Evolutionary conservation across 2,113 vertebrate species (phyloP).

Genomic region (Lepus timidus): DNA sequence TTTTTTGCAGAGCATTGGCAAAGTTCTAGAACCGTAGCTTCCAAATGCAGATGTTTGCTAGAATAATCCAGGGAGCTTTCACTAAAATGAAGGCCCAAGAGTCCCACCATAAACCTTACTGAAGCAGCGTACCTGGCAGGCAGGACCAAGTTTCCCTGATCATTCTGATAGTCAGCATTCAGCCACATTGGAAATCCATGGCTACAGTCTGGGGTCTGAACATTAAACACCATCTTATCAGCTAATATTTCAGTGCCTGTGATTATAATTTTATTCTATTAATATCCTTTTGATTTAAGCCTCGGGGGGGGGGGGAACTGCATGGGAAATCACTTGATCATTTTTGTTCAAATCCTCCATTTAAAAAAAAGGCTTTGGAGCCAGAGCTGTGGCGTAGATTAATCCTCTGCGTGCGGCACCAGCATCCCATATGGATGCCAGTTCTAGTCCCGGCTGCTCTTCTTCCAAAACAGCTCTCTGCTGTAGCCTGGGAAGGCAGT

Average conservation of each 20-base stretch:
- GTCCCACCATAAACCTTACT: not conserved
- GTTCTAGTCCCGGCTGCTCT: too few relatives aligned
- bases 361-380: not conserved
- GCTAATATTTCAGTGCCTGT: constrained; percentile 48
- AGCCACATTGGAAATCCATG: constrained; percentile 46
- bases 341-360: constrained; percentile 14
- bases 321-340: constrained; percentile 24
- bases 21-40: constrained; percentile 44
- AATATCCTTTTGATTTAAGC: constrained; percentile 65
- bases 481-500: too few relatives aligned
- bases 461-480: too few relatives aligned
- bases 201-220: not conserved
- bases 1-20: too few relatives aligned
- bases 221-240: constrained; percentile 24
- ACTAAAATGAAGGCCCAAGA: not conserved
- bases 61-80: not conserved
- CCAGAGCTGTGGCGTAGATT: too few relatives aligned
- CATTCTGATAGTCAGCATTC: constrained; percentile 30
- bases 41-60: not conserved
- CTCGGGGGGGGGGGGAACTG: not conserved
- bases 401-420: too few relatives aligned
- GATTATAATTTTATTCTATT: constrained; percentile 55
- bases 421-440: too few relatives aligned
- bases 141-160: not conserved
- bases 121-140: constrained; percentile 35